Conservation (phyloP, 2,797 vertebrate species). For the Diglossa cyanea region DNA sequence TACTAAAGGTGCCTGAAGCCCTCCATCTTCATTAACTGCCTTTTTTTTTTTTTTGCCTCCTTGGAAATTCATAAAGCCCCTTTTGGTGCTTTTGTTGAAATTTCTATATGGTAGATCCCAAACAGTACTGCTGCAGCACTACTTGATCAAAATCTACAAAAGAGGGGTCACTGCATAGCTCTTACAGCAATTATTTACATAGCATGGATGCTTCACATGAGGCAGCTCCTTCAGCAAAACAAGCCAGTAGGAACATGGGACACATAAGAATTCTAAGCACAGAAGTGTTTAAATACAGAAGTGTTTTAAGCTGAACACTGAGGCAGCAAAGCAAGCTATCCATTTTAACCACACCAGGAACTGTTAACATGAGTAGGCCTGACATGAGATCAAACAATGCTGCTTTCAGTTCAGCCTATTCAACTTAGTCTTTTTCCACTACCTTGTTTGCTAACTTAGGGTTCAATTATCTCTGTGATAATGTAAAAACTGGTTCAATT, state of each 20-base stretch:
- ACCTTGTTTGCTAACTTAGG: background rate
- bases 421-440: background rate
- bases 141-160: background rate
- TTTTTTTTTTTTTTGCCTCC: background rate
- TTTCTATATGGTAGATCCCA: background rate
- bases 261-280: background rate
- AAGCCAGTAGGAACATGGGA: background rate
- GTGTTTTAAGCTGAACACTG: background rate
- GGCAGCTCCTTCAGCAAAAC: background rate
- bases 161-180: background rate
- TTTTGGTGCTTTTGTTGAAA: background rate
- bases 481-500: background rate
- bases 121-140: background rate
- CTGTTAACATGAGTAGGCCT: background rate
- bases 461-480: background rate
- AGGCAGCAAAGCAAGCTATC: background rate
- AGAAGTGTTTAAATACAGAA: background rate
- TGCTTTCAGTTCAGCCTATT: constrained; percentile 3
- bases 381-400: background rate
- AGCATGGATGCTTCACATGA: background rate
- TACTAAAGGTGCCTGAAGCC: background rate
- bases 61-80: background rate
- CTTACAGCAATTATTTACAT: background rate
- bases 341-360: background rate
- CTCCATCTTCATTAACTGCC: background rate